Conservation (phyloP, 2,113 vertebrate genomes). For the Steatornis caripensis region DNA sequence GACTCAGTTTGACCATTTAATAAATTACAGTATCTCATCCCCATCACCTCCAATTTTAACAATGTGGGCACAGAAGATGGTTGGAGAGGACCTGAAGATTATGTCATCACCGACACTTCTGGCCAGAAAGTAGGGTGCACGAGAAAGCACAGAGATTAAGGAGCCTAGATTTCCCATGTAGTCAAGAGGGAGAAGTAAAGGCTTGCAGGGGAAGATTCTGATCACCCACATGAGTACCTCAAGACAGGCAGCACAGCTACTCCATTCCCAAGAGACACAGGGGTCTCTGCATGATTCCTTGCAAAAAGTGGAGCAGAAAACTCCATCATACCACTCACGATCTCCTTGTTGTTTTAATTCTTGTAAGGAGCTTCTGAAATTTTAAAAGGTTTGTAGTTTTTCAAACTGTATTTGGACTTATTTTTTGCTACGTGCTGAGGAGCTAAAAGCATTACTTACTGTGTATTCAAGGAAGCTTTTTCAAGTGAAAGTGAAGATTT, state of each 20-base stretch:
- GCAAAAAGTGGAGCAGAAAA: not conserved
- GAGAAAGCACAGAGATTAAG: not conserved
- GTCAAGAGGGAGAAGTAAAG: not conserved
- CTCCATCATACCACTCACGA: not conserved
- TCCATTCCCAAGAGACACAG: not conserved
- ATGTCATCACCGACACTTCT: not conserved
- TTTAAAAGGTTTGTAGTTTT: constrained; percentile 29
- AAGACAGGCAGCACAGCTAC: not conserved
- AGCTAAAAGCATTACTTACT: constrained; percentile 44
- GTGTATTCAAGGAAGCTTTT: not conserved
- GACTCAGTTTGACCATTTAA: not conserved
- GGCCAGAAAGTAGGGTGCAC: not conserved
- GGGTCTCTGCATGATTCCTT: not conserved
- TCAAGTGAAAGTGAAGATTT: constrained; percentile 43
- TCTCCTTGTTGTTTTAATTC: not conserved
- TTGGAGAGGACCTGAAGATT: not conserved
- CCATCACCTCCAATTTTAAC: not conserved
- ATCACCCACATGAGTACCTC: not conserved
- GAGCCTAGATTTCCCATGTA: not conserved
- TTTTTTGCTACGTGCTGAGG: not conserved
- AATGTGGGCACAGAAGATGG: not conserved
- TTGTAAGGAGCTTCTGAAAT: constrained; percentile 3
- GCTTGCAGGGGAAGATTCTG: not conserved
- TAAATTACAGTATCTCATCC: not conserved
- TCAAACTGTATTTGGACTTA: not conserved